Percentiles rank a stretch among this genome's conserved stretches.
phyloP scores from a whole-genome alignment of 2,797 vertebrate genomes.

The Pseudochaenichthys georgianus region DNA sequence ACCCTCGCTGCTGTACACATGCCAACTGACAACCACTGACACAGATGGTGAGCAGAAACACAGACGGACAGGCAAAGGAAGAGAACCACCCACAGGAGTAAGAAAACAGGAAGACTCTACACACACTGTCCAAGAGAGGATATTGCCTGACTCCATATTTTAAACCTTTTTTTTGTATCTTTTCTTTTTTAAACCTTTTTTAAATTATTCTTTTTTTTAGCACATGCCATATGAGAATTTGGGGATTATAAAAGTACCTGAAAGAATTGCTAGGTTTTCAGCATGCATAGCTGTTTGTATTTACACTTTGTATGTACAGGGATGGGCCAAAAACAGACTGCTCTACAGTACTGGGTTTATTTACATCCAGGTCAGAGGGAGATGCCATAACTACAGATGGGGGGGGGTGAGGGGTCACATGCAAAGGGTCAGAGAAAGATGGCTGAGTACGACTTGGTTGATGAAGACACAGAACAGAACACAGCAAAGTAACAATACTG shows the following conservation, averaged over 20 bases:
- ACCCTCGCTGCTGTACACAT: constrained; percentile 82
- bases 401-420: constrained; percentile 67
- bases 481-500: constrained; percentile 70
- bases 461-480: constrained; percentile 72
- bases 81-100: constrained; percentile 84
- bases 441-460: constrained; percentile 63
- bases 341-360: constrained; percentile 82
- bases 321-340: constrained; percentile 79
- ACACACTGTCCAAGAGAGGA: constrained; percentile 80
- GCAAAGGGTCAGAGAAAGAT: constrained; percentile 69
- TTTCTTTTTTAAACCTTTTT: constrained; percentile 75
- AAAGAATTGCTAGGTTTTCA: constrained; percentile 94
- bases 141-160: constrained; percentile 79
- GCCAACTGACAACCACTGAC: constrained; percentile 81
- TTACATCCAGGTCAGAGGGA: constrained; percentile 78
- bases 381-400: constrained; percentile 77
- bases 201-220: constrained; percentile 58
- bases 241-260: constrained; percentile 99
- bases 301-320: constrained; percentile 89
- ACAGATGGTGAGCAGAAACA: constrained; percentile 83
- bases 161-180: constrained; percentile 71
- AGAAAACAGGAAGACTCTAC: constrained; percentile 83
- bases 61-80: constrained; percentile 82
- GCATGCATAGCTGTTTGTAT: constrained; percentile 96
- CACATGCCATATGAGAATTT: constrained; percentile 92